A percentile compares a stretch with the other conserved stretches of the same genome.
Conservation (phyloP, 1,140 invertebrate genomes). For the Cyrtorhinus lividipennis region DNA sequence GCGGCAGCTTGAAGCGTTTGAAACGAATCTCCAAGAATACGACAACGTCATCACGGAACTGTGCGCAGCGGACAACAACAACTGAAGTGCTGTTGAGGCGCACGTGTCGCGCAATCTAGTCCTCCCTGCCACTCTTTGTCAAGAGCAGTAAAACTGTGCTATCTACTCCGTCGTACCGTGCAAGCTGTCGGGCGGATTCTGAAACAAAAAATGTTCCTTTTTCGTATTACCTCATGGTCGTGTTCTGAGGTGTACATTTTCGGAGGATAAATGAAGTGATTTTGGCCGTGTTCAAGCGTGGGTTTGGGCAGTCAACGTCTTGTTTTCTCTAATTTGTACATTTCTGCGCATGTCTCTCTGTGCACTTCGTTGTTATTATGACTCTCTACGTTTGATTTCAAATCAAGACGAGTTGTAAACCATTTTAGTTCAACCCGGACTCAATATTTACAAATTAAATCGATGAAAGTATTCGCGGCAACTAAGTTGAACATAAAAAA, state of each 20-base stretch:
- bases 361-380: too few species aligned
- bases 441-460: too few species aligned
- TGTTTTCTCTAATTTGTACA: too few species aligned
- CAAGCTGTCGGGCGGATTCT: background rate
- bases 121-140: background rate
- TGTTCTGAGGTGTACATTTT: background rate
- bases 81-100: slow-evolving; percentile 9
- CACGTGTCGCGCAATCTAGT: background rate
- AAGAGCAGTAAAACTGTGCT: background rate
- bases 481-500: background rate
- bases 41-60: slow-evolving; percentile 52
- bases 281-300: too few species aligned
- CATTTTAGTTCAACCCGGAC: too few species aligned
- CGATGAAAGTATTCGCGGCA: background rate
- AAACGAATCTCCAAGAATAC: slow-evolving; percentile 55
- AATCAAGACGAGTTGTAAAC: too few species aligned
- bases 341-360: too few species aligned
- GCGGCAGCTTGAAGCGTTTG: slow-evolving; percentile 56
- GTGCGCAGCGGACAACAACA: slow-evolving; percentile 37
- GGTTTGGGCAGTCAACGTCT: too few species aligned
- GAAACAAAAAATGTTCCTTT: too few species aligned
- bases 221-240: background rate
- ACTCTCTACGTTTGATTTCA: too few species aligned
- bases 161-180: background rate
- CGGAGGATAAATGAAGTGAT: too few species aligned